phyloP scores from a whole-genome alignment of 2,888 invertebrate species.

The Dynastes grantii region DNA sequence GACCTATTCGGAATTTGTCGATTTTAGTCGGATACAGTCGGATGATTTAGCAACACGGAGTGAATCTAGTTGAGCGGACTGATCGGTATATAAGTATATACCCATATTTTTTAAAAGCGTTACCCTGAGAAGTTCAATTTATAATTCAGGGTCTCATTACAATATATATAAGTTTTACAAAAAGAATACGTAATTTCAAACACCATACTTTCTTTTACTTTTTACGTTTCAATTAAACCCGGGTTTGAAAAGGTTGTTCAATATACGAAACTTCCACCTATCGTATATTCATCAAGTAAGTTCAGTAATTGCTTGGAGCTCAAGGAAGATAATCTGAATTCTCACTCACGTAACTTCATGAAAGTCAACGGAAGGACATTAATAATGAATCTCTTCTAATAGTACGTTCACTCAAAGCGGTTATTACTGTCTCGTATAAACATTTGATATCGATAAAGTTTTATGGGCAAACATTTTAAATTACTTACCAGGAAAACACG shows the following conservation, averaged over 20 bases:
- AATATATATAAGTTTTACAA: no score
- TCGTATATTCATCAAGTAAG: not conserved
- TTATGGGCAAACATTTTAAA: not conserved
- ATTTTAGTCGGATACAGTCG: no score
- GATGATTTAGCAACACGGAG: no score
- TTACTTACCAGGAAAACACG: not conserved
- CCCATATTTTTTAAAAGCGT: no score
- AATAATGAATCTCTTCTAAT: constrained; percentile 7
- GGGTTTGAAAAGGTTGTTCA: not conserved
- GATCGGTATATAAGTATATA: no score
- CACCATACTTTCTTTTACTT: no score
- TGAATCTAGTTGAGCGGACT: no score
- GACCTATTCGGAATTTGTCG: no score
- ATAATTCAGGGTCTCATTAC: no score
- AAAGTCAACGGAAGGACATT: not conserved
- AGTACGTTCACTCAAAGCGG: not conserved
- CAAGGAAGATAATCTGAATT: constrained; percentile 7
- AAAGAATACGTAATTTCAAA: no score
- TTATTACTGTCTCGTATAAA: not conserved
- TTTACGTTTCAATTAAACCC: no score
- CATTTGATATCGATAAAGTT: not conserved
- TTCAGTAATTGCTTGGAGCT: constrained; percentile 12
- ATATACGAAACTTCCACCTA: not conserved
- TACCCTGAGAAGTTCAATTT: no score
- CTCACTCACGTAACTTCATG: not conserved